A percentile compares a stretch with the other conserved stretches of the same genome.
Evolutionary conservation across 2,888 invertebrate genomes (phyloP).

Genomic region (Nemotelus nigrinus): DNA sequence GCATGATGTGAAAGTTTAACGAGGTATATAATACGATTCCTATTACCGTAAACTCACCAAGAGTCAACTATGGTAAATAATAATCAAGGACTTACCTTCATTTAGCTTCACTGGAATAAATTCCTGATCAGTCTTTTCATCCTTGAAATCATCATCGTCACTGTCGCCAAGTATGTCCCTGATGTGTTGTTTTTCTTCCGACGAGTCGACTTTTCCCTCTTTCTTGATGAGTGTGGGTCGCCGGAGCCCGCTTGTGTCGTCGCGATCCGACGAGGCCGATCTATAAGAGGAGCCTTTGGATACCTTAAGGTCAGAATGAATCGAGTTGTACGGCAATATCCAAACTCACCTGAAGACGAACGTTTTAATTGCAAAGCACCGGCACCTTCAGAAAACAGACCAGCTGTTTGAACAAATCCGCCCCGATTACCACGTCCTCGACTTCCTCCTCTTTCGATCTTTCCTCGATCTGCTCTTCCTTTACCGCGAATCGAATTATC

Average conservation of each 20-base stretch:
- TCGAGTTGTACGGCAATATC: background rate
- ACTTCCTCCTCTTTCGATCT: conserved; percentile 53
- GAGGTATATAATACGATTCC: too few relatives aligned
- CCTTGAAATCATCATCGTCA: conserved; percentile 57
- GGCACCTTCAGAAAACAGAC: conserved; percentile 64
- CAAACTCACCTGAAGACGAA: conserved; percentile 7
- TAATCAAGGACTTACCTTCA: conserved; percentile 56
- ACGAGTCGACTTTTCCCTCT: conserved; percentile 58
- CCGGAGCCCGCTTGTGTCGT: conserved; percentile 56
- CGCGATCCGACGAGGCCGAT: conserved; percentile 41
- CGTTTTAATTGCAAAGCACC: conserved; percentile 54
- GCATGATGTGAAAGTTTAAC: too few relatives aligned
- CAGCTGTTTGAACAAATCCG: conserved; percentile 61
- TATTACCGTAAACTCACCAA: too few relatives aligned
- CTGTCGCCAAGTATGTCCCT: conserved; percentile 59
- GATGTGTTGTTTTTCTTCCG: conserved; percentile 56
- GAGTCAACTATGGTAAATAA: too few relatives aligned
- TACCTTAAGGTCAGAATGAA: background rate
- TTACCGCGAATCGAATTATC: conserved; percentile 58
- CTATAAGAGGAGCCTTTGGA: conserved; percentile 31
- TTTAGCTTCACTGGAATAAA: conserved; percentile 59
- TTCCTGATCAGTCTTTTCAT: conserved; percentile 59
- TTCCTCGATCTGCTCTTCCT: conserved; percentile 56
- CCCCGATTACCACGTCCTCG: conserved; percentile 55
- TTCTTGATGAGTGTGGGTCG: conserved; percentile 57